A percentile compares a stretch with the other conserved stretches of the same genome.
These are phyloP conservation scores for Squalus acanthias DNA, from an alignment of 2,797 vertebrate species.

Conservation along the genomic window DNA sequence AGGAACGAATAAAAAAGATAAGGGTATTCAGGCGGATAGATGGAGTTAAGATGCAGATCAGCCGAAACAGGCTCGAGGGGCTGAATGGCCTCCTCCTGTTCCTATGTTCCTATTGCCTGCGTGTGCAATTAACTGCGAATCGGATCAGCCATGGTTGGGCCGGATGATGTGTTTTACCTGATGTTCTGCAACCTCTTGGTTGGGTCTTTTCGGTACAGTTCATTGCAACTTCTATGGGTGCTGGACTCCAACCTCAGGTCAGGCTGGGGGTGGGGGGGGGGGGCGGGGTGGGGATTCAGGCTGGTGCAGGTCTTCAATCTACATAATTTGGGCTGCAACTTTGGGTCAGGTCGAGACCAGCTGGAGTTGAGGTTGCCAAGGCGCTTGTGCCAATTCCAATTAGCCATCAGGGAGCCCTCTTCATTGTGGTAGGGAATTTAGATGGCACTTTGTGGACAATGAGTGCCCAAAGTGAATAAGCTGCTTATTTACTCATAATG, in stretches of 20 bases:
- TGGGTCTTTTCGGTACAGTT: not conserved
- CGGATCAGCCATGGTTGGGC: not conserved
- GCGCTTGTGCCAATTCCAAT: not conserved
- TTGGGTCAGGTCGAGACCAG: not conserved
- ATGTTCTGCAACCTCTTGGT: not conserved
- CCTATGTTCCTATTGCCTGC: too few relatives aligned
- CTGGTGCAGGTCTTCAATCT: not conserved
- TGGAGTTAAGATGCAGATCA: too few relatives aligned
- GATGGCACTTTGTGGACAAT: not conserved
- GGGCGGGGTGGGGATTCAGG: not conserved
- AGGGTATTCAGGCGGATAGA: too few relatives aligned
- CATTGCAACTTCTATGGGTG: not conserved
- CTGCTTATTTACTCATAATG: too few relatives aligned
- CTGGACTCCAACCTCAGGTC: too few relatives aligned
- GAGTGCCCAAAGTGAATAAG: not conserved
- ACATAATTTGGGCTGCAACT: too few relatives aligned
- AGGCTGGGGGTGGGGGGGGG: too few relatives aligned
- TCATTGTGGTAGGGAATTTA: not conserved
- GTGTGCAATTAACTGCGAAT: too few relatives aligned
- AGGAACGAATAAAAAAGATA: too few relatives aligned
- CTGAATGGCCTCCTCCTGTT: too few relatives aligned
- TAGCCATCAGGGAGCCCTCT: not conserved
- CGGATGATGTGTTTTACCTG: not conserved
- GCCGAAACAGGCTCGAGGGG: too few relatives aligned
- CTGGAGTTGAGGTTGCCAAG: not conserved